These are phyloP conservation scores for Elmis aenea DNA, from an alignment of 2,888 invertebrate genomes.

Conservation along the genomic window DNA sequence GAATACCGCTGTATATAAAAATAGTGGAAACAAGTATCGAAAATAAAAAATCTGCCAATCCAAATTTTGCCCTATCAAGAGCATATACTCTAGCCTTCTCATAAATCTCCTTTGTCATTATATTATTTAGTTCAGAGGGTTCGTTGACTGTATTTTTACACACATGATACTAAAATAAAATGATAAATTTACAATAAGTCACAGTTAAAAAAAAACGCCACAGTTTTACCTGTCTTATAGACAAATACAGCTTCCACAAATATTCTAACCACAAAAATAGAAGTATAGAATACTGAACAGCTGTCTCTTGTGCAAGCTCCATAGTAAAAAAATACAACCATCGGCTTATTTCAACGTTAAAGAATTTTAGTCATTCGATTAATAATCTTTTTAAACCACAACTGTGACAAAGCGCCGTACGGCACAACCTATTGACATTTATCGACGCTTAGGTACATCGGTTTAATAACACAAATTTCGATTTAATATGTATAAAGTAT, in stretches of 20 bases:
- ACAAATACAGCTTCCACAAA: slow-evolving; percentile 79
- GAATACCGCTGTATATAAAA: slow-evolving; percentile 57
- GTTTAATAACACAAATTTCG: too few relatives aligned
- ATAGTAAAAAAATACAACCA: too few relatives aligned
- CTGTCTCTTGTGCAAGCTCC: too few relatives aligned
- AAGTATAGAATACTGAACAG: slow-evolving; percentile 52
- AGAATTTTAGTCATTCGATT: too few relatives aligned
- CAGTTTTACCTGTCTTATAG: slow-evolving; percentile 82
- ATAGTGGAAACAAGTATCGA: slow-evolving; percentile 69
- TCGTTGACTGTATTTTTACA: slow-evolving; percentile 65
- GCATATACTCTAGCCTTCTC: slow-evolving; percentile 86
- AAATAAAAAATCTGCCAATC: slow-evolving; percentile 69
- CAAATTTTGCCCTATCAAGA: slow-evolving; percentile 78
- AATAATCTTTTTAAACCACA: too few relatives aligned
- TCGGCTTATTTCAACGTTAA: too few relatives aligned
- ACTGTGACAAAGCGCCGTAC: too few relatives aligned
- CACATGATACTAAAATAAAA: slow-evolving; percentile 58
- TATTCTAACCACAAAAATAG: slow-evolving; percentile 70
- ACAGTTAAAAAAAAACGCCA: neutral
- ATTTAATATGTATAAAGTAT: too few relatives aligned
- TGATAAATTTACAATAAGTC: slow-evolving; percentile 6
- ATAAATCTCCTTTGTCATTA: slow-evolving; percentile 81
- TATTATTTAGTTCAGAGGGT: slow-evolving; percentile 69
- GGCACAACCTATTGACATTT: too few relatives aligned
- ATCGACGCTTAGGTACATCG: too few relatives aligned